Conservation (phyloP, 1,140 invertebrate species). For the Nasonia longicornis region DNA sequence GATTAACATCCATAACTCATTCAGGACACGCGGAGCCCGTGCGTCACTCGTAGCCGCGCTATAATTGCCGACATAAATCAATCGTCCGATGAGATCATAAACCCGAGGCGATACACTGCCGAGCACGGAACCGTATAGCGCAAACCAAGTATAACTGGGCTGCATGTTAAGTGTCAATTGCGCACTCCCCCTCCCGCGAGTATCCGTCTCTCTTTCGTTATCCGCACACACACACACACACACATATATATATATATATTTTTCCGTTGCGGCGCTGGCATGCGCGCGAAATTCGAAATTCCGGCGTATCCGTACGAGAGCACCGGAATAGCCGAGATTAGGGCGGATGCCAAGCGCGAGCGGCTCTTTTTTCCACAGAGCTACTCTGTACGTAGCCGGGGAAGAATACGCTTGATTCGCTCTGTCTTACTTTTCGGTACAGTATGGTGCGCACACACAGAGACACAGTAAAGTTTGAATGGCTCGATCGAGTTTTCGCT, state of each 20-base stretch:
- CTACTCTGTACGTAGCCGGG: too few species aligned
- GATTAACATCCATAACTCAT: constrained; percentile 69
- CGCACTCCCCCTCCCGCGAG: constrained; percentile 42
- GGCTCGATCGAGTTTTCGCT: constrained; percentile 14
- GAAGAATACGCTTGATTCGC: neutral
- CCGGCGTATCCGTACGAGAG: neutral
- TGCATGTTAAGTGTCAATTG: constrained; percentile 67
- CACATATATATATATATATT: neutral
- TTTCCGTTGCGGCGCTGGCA: neutral
- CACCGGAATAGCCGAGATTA: constrained; percentile 6
- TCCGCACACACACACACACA: neutral
- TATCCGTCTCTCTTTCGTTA: neutral
- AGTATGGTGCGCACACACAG: neutral
- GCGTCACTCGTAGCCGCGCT: constrained; percentile 67
- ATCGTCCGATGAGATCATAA: constrained; percentile 70
- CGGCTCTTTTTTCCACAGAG: neutral
- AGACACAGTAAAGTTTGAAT: constrained; percentile 11
- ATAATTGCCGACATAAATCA: constrained; percentile 71
- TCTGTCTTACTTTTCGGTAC: neutral
- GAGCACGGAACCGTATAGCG: constrained; percentile 62
- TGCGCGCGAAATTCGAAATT: neutral
- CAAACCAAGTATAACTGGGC: constrained; percentile 56
- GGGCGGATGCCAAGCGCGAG: neutral
- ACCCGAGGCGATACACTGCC: constrained; percentile 64
- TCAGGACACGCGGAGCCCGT: constrained; percentile 61